Conservation (phyloP, 2,888 invertebrate species). For the Meiosimyza platycephala region DNA sequence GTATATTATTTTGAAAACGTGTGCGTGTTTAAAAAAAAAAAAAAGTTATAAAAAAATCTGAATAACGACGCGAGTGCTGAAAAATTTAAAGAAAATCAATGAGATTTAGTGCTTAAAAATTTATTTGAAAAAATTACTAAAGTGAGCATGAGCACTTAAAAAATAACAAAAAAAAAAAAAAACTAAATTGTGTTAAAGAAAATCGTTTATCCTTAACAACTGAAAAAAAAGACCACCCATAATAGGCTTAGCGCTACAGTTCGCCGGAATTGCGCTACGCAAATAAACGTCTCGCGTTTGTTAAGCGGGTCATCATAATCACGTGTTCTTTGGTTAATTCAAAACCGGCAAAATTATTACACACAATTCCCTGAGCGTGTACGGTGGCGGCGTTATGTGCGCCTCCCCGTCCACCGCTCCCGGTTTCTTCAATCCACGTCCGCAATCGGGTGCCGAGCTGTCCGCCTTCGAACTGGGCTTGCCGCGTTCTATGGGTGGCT, state of each 20-base stretch:
- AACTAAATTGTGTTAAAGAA: constrained; percentile 1
- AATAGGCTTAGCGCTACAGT: no score
- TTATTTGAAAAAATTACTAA: no score
- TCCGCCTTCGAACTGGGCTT: constrained; percentile 68
- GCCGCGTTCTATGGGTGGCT: constrained; percentile 70
- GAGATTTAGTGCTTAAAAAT: no score
- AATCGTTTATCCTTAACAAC: background rate
- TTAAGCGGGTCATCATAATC: constrained; percentile 1
- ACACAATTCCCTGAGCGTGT: constrained; percentile 68
- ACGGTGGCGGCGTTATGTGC: constrained; percentile 69
- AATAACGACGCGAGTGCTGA: no score
- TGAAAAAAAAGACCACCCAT: background rate
- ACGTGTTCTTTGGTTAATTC: constrained; percentile 13
- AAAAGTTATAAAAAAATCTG: no score
- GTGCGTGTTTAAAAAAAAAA: background rate
- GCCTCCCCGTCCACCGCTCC: constrained; percentile 69
- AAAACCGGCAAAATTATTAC: constrained; percentile 68
- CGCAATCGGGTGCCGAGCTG: constrained; percentile 66
- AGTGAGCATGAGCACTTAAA: no score
- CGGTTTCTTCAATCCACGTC: constrained; percentile 67
- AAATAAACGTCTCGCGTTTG: background rate
- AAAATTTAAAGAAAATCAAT: no score
- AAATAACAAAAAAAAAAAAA: background rate
- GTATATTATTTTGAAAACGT: background rate
- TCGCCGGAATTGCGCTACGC: background rate